phyloP scores from a whole-genome alignment of 23 tunicate species.

The Ascidia mentula region DNA sequence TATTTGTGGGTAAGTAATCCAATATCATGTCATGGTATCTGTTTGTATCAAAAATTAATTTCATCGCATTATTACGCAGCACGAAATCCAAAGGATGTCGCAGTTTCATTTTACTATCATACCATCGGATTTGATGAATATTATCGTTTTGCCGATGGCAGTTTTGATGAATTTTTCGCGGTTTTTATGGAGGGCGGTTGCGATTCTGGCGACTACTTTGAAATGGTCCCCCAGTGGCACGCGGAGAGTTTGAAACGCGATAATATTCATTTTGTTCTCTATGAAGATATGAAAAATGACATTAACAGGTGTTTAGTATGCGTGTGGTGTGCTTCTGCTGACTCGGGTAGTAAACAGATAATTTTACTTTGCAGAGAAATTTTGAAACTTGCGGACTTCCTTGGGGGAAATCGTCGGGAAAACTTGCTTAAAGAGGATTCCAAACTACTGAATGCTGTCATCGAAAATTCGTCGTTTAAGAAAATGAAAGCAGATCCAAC shows the following conservation, averaged over 20 bases:
- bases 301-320: constrained; percentile 13
- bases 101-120: constrained; percentile 53
- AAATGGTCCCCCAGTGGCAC: constrained; percentile 53
- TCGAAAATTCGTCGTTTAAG: constrained; percentile 13
- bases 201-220: constrained; percentile 61
- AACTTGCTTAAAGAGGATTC: constrained; percentile 18
- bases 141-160: constrained; percentile 47
- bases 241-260: constrained; percentile 19
- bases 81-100: constrained; percentile 63
- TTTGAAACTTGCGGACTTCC: constrained; percentile 48
- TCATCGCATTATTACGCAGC: neutral
- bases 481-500: constrained; percentile 19
- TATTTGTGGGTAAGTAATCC: constrained; percentile 45
- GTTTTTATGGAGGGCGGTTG: constrained; percentile 39
- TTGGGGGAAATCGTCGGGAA: constrained; percentile 9
- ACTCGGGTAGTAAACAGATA: neutral
- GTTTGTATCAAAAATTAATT: too few relatives aligned
- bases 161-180: constrained; percentile 66
- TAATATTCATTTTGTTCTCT: constrained; percentile 47
- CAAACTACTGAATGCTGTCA: constrained; percentile 32
- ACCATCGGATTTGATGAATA: constrained; percentile 50
- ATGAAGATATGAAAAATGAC: constrained; percentile 63
- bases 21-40: too few relatives aligned
- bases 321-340: neutral
- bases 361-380: constrained; percentile 39